A percentile compares a stretch with the other conserved stretches of the same genome.
Evolutionary conservation across 2,797 vertebrate species (phyloP).

Genomic region (Sylvilagus floridanus): DNA sequence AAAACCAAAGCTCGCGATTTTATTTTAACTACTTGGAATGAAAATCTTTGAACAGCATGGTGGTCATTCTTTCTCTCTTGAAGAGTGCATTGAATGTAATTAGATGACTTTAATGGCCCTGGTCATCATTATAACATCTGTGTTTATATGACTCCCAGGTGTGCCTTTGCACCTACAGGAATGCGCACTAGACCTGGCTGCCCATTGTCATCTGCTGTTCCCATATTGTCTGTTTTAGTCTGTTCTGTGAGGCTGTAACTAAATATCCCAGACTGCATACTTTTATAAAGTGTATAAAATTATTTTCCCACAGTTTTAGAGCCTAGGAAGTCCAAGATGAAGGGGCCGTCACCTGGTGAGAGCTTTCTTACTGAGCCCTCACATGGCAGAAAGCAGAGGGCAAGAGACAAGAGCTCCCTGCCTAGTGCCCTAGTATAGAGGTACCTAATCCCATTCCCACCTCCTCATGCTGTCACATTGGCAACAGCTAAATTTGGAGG

Average conservation of each 20-base stretch:
- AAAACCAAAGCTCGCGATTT: not conserved
- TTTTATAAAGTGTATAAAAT: not conserved
- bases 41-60: constrained; percentile 12
- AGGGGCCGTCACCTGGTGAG: not conserved
- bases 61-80: not conserved
- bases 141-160: not conserved
- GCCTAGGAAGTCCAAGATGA: not conserved
- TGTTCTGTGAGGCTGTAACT: not conserved
- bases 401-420: not conserved
- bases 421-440: not conserved
- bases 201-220: not conserved
- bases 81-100: not conserved
- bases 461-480: not conserved
- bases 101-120: not conserved
- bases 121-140: not conserved
- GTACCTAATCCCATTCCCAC: not conserved
- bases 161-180: not conserved
- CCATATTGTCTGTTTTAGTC: not conserved
- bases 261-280: not conserved
- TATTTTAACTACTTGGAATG: not conserved
- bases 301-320: not conserved
- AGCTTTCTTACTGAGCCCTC: not conserved
- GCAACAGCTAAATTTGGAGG: not conserved
- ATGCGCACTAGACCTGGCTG: not conserved
- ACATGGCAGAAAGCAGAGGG: not conserved